Base-by-base conservation (phyloP, 1,140 invertebrate species). In the Drosophila paulistorum region DNA sequence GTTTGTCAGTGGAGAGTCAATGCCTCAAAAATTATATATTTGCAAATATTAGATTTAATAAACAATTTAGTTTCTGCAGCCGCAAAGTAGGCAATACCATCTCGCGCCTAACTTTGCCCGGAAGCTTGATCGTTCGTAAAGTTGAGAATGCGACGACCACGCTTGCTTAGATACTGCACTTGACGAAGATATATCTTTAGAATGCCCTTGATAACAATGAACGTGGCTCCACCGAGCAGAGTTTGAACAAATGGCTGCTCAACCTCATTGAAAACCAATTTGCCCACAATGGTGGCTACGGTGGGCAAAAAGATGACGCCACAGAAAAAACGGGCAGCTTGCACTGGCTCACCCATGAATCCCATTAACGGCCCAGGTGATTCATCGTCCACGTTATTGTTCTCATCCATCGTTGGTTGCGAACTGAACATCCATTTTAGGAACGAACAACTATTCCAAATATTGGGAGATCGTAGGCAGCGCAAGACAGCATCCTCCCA, bases 161-260 rank as follows among this genome's bases (percentile, higher is more conserved):
- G 95, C 78, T 96, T 95, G 71, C 96, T 94, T 1, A 97, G 94
- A 80, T 96, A 96, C 55, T 98, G 95, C 92, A 98, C 96, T 90
- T 99, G 98, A 87, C 98, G 97, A 90, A 99, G 96, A 91, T 99
- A 99, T 73, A 99, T 98, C 93, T 98, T 98, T 17, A 99, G 93
- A 0, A 96, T 95, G n/a, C 98, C 98, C 93, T 99, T 99, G 39
- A 98, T 94, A 1, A 95, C 95, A 64, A 99, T 95, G 92, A 98
- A 99, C 2, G 97, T 96, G 35, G 97, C 93, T 3, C 98, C 98
- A 63, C 98, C 98, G 42, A 99, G 93, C 35, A 99, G 93, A 1
- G 98, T 97, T 92, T 97, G 95, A 86, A 98, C 96, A 72, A 99
- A 94, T 92, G 98, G 98, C 1, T 37, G 20, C 9, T 7, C 1